Conservation (phyloP, 2,113 vertebrate genomes). For the Oceanodroma tethys region DNA sequence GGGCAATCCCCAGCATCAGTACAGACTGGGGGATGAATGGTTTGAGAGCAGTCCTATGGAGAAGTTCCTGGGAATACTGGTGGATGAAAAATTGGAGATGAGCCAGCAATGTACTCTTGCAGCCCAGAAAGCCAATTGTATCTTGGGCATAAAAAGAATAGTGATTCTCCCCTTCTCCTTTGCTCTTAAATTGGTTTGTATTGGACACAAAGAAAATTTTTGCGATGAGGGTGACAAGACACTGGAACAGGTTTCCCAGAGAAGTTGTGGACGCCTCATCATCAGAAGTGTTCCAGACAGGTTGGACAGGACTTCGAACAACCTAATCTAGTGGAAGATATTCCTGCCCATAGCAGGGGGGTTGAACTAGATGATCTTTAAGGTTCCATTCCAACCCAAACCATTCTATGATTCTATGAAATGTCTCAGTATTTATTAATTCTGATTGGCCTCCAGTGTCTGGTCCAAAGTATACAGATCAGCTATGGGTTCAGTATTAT, state of each 20-base stretch:
- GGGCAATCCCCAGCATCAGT: background rate
- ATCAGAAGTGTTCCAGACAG: background rate
- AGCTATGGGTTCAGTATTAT: background rate
- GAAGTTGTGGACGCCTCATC: background rate
- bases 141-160: background rate
- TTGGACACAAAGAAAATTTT: background rate
- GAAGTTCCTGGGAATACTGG: background rate
- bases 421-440: background rate
- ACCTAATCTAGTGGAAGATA: accelerated
- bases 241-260: background rate
- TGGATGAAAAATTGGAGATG: background rate
- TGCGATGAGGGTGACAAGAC: background rate
- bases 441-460: background rate
- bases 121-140: background rate
- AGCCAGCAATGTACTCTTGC: background rate
- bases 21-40: background rate
- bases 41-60: background rate
- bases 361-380: background rate
- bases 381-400: background rate
- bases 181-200: background rate
- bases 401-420: background rate
- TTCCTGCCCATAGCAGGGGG: background rate
- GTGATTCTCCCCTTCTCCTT: background rate
- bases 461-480: background rate
- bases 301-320: background rate